Percentiles rank a stretch among this genome's conserved stretches.
These are phyloP conservation scores for Syndactyla subalaris DNA, from an alignment of 2,797 vertebrate genomes.

Conservation along the genomic window DNA sequence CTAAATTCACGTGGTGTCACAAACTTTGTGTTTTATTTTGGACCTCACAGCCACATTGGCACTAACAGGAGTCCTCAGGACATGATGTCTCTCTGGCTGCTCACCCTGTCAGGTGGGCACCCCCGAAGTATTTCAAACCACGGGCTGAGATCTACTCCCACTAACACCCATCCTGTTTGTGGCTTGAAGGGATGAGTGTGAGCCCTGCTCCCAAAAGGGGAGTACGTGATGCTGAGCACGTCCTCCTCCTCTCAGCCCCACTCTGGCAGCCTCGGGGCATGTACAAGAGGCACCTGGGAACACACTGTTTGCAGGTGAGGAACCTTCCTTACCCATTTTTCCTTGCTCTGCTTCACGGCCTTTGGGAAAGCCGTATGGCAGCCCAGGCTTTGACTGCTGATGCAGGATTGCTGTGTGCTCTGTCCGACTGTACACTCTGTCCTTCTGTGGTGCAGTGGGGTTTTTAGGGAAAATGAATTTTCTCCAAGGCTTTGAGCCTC, in stretches of 20 bases:
- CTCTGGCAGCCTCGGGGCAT: neutral
- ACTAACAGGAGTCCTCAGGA: neutral
- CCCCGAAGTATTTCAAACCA: neutral
- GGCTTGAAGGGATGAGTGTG: neutral
- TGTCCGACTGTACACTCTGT: rapidly evolving
- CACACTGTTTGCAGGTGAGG: neutral
- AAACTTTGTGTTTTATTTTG: neutral
- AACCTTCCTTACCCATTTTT: rapidly evolving
- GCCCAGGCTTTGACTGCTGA: neutral
- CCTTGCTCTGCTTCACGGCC: neutral
- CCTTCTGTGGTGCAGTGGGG: rapidly evolving
- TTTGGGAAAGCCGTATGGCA: neutral
- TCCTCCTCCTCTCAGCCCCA: neutral
- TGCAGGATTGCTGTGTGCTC: neutral
- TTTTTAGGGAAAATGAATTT: neutral
- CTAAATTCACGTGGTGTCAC: neutral
- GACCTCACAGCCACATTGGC: rapidly evolving
- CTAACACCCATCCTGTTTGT: rapidly evolving
- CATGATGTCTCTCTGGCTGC: neutral
- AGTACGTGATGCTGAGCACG: neutral
- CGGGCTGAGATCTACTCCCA: rapidly evolving
- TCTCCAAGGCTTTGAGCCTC: neutral
- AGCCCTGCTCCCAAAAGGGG: neutral
- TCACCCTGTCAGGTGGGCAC: neutral
- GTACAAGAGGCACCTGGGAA: neutral